Evolutionary conservation across 2,888 invertebrate species (phyloP), one percentile per base, ranked within the genome.

Genomic region (Drosophila phalerata): DNA sequence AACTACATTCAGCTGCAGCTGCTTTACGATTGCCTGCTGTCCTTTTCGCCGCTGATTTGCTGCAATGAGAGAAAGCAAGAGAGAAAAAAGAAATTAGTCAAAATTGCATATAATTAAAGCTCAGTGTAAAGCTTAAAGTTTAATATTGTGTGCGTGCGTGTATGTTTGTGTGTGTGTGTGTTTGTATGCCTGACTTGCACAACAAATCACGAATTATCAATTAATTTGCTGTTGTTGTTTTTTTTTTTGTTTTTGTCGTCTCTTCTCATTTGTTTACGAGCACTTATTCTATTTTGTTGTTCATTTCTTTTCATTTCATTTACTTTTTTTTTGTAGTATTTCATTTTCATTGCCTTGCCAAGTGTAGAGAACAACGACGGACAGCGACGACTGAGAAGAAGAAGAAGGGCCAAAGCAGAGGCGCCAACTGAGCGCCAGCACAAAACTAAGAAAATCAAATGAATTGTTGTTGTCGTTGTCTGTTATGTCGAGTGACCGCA

Each of bases 21-120:
- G 60, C 76, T 76, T 86, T 87, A 85, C 72, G 83, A 84, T 73
- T 89, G 86, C 78, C 82, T 76, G 78, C 84, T 85, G 77, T 87
- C 81, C 71, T 90, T 90, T 73, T 90, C 57, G 71, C 67, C 55
- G 58, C 63, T 69, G 53, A 56, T 62, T 69, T 81, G 81, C 90
- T 91, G 88, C 17, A 90, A 90, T 55, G 76, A 89, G 61, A 71
- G 43, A 73, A 63, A 65, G 28, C 28, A 49, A 63, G 22, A 58
- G 32, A 71, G 49, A 77, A 17, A 60, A 17, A 60, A 57, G 19
- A 65, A 77, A 86, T 88, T 79, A 86, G 83, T 85, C 49, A 58
- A 78, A 65, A 49, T 73, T 58, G 42, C 42, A 47, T 38, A 13
- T 30, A 22, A 40, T 11, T 63, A 28, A 45, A 25, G 19, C 42